Evolutionary conservation across 2,888 invertebrate species (phyloP), one percentile per base, ranked within the genome.

Genomic region (Rhingia campestris): DNA sequence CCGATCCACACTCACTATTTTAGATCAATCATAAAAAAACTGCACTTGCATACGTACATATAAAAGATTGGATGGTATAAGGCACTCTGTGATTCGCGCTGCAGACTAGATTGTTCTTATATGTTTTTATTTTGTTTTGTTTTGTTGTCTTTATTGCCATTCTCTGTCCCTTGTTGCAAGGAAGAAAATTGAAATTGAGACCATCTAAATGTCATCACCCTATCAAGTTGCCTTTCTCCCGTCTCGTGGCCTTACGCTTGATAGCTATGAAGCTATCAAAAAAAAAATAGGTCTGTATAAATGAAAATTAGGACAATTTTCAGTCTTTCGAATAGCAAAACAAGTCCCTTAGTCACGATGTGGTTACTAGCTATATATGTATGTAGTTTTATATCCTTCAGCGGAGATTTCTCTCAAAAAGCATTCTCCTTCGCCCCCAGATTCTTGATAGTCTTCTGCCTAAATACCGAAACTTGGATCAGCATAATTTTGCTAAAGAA

Each of bases 191-290:
- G 80, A 80, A 84, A 84, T 74, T 61, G 84, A 84, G 84, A 74
- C 84, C 84, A 74, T 58, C 74, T 84, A 70, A 64, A 84, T 84
- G 84, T 84, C 80, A 84, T 84, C 84, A 84, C 84, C 84, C 80
- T 80, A 84, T 84, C 73, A 82, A 79, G 82, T 56, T 73, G 58
- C 41, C 12, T 43, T 49, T 47, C 59, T 30, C 33, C 22, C 58
- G 56, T 49, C 30, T 10, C n/a, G 14, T 33, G 49, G 7, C 41
- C 10, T 33, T 22, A 7, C 39, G 41, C 45, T 22, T 30, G 22
- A 2, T 41, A 53, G 59, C 64, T 64, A 45, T 51, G 22, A 70
- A 37, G 75, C 33, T 63, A 22, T n/a, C n/a, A 32, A 51, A 54
- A 63, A 37, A 63, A 64, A 81, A 81, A 67, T 74, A 61, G 63